Evolutionary conservation across 2,113 vertebrate genomes (phyloP), one percentile per base, ranked within the genome.

Genomic region (Dipodomys ordii): DNA sequence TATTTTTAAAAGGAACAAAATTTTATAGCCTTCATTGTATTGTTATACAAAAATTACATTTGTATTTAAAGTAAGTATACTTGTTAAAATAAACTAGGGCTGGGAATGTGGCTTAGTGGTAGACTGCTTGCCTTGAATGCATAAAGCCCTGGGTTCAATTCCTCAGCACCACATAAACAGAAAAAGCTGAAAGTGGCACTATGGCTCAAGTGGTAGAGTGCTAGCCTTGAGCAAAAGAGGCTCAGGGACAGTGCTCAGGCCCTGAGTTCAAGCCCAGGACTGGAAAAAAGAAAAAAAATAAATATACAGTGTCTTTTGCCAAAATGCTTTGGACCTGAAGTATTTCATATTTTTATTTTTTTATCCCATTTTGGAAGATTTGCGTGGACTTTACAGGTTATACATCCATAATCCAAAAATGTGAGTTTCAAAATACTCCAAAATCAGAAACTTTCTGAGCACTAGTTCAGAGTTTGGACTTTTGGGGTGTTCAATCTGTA

Each of bases 11-110:
- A 92, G 77, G 12, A 73, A 7, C 69, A 84, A 89, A 74, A 49
- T 23, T 53, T 53, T 53, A 13, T 53, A 53, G 49, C 8, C 7
- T 53, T 53, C 49, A 53, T 53, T 53, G 49, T 83, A 72, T 73
- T 88, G 53, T 23, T 89, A 20, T 32, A 80, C 13, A 49, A 65
- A 95, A 95, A 57, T 78, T 76, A 65, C 6, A 67, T 73, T 94
- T 83, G 30, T 82, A 88, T 95, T 74, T 95, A 68, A 73, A 93
- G 85, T 19, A 65, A 2, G 49, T 53, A 53, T 53, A 90, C 39
- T 87, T 91, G 11, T 78, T n/a, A n/a, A n/a, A n/a, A n/a, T 83
- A 82, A 39, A 39, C 35, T 39, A 39, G 35, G 35, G 35, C 35
- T 39, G 35, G 35, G 35, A 39, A 39, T 39, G 35, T 39, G 35